These are phyloP conservation scores for Neotoma lepida DNA, from an alignment of 2,113 vertebrate species.

Conservation along the genomic window DNA sequence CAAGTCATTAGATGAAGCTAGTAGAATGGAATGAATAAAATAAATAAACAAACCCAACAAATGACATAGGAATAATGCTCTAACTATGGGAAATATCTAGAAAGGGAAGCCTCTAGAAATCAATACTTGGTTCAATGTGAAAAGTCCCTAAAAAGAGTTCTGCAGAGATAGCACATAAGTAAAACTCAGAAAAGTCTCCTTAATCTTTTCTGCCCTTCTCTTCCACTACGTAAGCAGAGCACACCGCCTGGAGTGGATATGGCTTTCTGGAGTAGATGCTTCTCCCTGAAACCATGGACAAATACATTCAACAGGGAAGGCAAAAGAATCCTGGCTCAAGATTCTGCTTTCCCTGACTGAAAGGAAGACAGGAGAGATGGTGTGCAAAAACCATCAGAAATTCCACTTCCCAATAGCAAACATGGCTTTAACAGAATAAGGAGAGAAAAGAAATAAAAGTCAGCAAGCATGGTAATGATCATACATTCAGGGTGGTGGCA, in stretches of 20 bases:
- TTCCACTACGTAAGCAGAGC: background rate
- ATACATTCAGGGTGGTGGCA: background rate
- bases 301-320: background rate
- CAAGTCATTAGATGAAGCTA: background rate
- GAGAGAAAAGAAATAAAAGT: constrained; percentile 25
- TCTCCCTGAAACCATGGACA: background rate
- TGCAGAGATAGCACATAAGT: background rate
- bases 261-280: background rate
- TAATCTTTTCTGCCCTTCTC: background rate
- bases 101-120: background rate
- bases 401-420: background rate
- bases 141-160: background rate
- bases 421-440: background rate
- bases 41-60: background rate
- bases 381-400: background rate
- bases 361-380: background rate
- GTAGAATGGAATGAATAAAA: background rate
- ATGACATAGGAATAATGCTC: background rate
- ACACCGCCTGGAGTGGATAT: background rate
- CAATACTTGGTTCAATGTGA: background rate
- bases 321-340: background rate
- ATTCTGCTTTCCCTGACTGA: background rate
- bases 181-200: background rate
- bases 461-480: background rate
- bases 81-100: constrained; percentile 10